These are phyloP conservation scores for Lathamus discolor DNA, from an alignment of 2,113 vertebrate species.

Conservation along the genomic window DNA sequence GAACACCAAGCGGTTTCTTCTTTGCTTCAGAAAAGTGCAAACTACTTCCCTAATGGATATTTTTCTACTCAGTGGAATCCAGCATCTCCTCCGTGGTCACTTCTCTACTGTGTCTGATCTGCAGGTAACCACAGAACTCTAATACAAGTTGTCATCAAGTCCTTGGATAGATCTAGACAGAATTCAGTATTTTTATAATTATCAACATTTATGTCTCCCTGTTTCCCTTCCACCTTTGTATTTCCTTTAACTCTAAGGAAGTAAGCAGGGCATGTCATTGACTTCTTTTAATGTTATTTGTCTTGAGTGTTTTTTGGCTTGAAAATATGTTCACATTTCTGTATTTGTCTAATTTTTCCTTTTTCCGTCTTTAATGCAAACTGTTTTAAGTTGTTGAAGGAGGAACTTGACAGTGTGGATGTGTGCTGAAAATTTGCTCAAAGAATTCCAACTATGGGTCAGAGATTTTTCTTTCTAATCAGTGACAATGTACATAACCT, in stretches of 20 bases:
- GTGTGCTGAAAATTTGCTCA: background rate
- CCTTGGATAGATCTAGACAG: background rate
- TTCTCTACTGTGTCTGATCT: background rate
- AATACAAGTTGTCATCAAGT: background rate
- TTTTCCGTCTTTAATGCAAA: background rate
- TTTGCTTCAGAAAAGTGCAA: constrained; percentile 25
- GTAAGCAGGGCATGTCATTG: background rate
- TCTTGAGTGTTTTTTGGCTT: background rate
- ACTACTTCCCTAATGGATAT: background rate
- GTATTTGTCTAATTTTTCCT: background rate
- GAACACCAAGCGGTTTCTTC: background rate
- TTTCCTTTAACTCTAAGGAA: background rate
- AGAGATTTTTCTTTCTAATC: constrained; percentile 45
- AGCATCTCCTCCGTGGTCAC: background rate
- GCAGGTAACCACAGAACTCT: background rate
- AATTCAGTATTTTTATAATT: background rate
- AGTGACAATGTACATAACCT: constrained; percentile 34
- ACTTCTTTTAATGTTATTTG: background rate
- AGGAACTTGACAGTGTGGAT: background rate
- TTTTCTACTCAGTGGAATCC: background rate
- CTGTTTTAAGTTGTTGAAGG: background rate
- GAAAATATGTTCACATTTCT: background rate
- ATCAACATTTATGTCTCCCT: background rate
- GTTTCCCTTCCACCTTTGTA: background rate
- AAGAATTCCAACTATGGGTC: constrained; percentile 31